Evolutionary conservation across 2,797 vertebrate genomes (phyloP).

Genomic region (Macropodus opercularis): DNA sequence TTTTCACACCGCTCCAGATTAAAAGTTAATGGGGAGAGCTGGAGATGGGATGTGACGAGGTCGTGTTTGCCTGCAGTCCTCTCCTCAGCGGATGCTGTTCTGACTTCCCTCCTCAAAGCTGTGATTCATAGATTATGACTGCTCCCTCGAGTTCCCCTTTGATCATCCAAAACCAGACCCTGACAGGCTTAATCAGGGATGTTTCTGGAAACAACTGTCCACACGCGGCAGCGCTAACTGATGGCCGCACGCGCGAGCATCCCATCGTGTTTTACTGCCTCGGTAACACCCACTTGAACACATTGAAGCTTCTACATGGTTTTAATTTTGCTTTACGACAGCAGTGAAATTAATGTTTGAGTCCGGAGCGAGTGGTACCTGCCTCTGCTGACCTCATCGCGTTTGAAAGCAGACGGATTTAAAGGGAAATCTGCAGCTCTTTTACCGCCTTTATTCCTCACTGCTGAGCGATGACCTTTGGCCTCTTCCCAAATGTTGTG

Average conservation of each 20-base stretch:
- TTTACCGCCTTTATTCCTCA: background rate
- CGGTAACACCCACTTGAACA: background rate
- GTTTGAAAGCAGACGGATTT: background rate
- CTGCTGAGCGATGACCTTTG: background rate
- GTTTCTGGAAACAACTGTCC: constrained; percentile 27
- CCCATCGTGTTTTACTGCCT: background rate
- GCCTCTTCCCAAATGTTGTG: background rate
- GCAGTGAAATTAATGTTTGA: background rate
- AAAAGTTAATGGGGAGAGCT: constrained; percentile 61
- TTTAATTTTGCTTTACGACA: background rate
- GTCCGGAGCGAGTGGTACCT: background rate
- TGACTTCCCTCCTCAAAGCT: constrained; percentile 24
- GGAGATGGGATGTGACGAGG: constrained; percentile 39
- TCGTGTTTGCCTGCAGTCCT: constrained; percentile 11
- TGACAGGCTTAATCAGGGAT: constrained; percentile 42
- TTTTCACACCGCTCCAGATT: constrained; percentile 56
- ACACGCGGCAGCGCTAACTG: background rate
- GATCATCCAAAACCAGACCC: constrained; percentile 51
- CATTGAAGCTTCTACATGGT: background rate
- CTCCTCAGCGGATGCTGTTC: constrained; percentile 5
- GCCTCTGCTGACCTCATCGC: background rate
- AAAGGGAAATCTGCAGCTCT: background rate
- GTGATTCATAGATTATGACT: constrained; percentile 50
- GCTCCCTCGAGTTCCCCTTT: constrained; percentile 44
- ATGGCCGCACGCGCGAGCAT: background rate